These are phyloP conservation scores for Nymphalis io DNA, from an alignment of 1,140 invertebrate species.

Conservation along the genomic window DNA sequence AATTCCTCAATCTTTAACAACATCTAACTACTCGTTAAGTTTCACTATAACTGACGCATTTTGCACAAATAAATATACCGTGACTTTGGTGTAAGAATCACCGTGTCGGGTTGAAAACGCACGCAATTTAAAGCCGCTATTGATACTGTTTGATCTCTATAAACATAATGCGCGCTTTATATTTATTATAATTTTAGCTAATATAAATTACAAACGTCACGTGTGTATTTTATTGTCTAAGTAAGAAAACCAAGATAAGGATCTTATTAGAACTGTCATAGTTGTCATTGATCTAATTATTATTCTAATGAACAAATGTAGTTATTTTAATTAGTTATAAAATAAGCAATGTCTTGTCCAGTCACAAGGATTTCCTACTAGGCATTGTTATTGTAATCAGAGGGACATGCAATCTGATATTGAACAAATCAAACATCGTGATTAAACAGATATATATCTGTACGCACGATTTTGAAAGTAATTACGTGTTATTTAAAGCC, in stretches of 20 bases:
- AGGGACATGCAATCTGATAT: slow-evolving; percentile 29
- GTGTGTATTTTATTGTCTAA: background rate
- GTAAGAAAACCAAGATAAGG: background rate
- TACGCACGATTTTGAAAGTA: slow-evolving; percentile 37
- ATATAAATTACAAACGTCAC: background rate
- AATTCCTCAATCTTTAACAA: too few relatives aligned
- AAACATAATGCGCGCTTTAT: too few relatives aligned
- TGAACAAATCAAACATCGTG: slow-evolving; percentile 35
- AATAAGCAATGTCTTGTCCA: slow-evolving; percentile 27
- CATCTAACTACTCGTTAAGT: too few relatives aligned
- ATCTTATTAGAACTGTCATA: slow-evolving; percentile 4
- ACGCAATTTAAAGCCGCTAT: too few relatives aligned
- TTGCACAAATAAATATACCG: too few relatives aligned
- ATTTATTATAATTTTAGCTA: too few relatives aligned
- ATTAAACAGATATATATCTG: slow-evolving; percentile 35
- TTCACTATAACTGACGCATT: too few relatives aligned
- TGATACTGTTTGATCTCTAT: too few relatives aligned
- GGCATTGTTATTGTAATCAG: slow-evolving; percentile 29
- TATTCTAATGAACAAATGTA: slow-evolving; percentile 8
- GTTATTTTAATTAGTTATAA: slow-evolving; percentile 17
- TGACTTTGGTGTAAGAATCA: too few relatives aligned
- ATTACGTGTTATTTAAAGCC: slow-evolving; percentile 39
- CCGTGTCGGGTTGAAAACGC: too few relatives aligned
- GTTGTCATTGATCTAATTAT: slow-evolving; percentile 20
- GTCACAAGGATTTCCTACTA: slow-evolving; percentile 40